Conservation (phyloP, 2,888 invertebrate genomes). For the Lysandra coridon region DNA sequence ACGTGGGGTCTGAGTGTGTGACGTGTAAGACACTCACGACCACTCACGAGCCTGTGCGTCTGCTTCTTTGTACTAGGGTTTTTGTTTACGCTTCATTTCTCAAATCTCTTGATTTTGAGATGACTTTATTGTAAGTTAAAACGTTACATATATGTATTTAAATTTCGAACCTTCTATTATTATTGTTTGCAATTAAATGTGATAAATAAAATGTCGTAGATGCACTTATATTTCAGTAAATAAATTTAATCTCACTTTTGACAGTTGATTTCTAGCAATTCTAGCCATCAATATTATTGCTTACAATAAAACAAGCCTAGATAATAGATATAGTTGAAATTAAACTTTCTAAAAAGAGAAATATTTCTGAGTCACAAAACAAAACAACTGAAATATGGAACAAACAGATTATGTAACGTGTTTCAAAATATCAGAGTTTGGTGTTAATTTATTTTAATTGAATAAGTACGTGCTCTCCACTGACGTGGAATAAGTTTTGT, state of each 20-base stretch:
- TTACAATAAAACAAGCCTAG: neutral
- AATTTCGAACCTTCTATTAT: no score
- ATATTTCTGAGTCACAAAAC: neutral
- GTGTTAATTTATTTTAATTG: slow-evolving; percentile 43
- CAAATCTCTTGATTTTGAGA: neutral
- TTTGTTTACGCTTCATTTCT: slow-evolving; percentile 7
- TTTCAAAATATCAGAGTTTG: neutral
- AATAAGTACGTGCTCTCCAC: slow-evolving; percentile 17
- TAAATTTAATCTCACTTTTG: neutral
- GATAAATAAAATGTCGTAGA: no score
- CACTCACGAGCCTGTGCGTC: slow-evolving; percentile 54
- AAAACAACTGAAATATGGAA: slow-evolving; percentile 2
- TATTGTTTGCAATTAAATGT: no score
- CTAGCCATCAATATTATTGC: neutral
- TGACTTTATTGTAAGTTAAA: no score
- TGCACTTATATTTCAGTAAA: no score
- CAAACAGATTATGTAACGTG: neutral
- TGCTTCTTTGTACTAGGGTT: slow-evolving; percentile 28
- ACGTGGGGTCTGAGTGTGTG: slow-evolving; percentile 65
- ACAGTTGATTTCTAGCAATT: neutral
- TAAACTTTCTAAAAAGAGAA: neutral
- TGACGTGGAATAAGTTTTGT: slow-evolving; percentile 25
- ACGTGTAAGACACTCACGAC: slow-evolving; percentile 56
- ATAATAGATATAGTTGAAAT: no score
- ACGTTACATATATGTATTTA: no score